Base-by-base conservation (phyloP, 2,888 invertebrate species). In the Tyria jacobaeae region DNA sequence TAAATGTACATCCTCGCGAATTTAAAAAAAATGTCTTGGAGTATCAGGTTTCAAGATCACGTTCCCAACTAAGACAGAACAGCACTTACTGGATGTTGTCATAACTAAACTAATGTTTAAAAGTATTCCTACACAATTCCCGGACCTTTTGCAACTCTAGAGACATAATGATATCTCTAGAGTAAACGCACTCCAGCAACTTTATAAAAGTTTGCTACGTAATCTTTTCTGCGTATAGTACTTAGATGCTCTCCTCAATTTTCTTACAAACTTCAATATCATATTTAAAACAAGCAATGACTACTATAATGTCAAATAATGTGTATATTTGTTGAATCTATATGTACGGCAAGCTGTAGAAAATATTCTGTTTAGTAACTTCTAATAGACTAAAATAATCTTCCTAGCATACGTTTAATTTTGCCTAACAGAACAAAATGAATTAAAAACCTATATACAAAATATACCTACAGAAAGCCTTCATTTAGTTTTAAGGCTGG, bases 191-290 rank as follows among this genome's bases (percentile, higher is more conserved):
- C 79, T 83, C 78, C 57, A 51, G 58, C 71, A 82, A 85, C 81
- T 84, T 85, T 84, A 84, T 87, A 84, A 84, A 87, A 87, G 78
- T 87, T 85, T 70, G 64, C 80, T 78, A 83, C 84, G 83, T 83
- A 84, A 82, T 83, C 79, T 80, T 80, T 82, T 74, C 80, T 72
- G 71, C 55, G 66, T 64, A 57, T 64, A 63, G 60, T 70, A 69
- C 64, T 64, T 64, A 67, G 55, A 70, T 72, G 71, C 66, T 59
- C 56, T 70, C 61, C 74, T 68, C 71, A 73, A 71, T 75, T 77
- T 71, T 64, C 62, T 55, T 39, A 52, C 61, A 71, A 63, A 64
- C 71, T 69, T 62, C 59, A 62, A 64, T 64, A 52, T 64, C 34
- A 50, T 34, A 53, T 62, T 35, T 49, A 44, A 49, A 39, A 49